phyloP scores from a whole-genome alignment of 2,888 invertebrate genomes.

The Limenitis camilla region DNA sequence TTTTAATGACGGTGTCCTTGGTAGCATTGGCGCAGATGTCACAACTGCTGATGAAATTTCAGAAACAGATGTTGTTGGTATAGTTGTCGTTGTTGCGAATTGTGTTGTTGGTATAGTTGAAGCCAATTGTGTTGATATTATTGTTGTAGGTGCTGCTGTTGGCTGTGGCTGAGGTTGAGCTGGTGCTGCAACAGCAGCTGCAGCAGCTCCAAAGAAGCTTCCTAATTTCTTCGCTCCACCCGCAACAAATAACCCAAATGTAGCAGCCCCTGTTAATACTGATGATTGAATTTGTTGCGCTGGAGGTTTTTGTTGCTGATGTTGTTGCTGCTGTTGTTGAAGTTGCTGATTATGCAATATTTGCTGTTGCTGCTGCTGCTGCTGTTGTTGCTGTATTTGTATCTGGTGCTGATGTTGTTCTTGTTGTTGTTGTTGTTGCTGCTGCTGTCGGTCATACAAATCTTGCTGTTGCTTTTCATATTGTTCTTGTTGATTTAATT shows the following conservation, averaged over 20 bases:
- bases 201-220: constrained; percentile 67
- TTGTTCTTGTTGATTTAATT: constrained; percentile 31
- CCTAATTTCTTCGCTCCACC: constrained; percentile 69
- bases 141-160: constrained; percentile 47
- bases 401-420: constrained; percentile 32
- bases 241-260: constrained; percentile 66
- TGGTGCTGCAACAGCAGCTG: constrained; percentile 60
- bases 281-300: constrained; percentile 60
- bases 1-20: constrained; percentile 59
- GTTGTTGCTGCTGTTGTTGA: no score
- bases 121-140: constrained; percentile 30
- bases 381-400: constrained; percentile 38
- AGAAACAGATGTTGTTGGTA: constrained; percentile 15
- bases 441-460: constrained; percentile 34
- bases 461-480: constrained; percentile 34
- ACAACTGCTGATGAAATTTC: constrained; percentile 51
- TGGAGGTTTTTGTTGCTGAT: constrained; percentile 52
- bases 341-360: no score
- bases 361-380: constrained; percentile 49
- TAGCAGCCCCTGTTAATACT: constrained; percentile 63
- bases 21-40: constrained; percentile 53
- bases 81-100: neutral
- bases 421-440: constrained; percentile 35
- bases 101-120: constrained; percentile 31
- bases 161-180: constrained; percentile 40